phyloP scores from a whole-genome alignment of 2,888 invertebrate genomes.

The Zhuqinia jingwanae region DNA sequence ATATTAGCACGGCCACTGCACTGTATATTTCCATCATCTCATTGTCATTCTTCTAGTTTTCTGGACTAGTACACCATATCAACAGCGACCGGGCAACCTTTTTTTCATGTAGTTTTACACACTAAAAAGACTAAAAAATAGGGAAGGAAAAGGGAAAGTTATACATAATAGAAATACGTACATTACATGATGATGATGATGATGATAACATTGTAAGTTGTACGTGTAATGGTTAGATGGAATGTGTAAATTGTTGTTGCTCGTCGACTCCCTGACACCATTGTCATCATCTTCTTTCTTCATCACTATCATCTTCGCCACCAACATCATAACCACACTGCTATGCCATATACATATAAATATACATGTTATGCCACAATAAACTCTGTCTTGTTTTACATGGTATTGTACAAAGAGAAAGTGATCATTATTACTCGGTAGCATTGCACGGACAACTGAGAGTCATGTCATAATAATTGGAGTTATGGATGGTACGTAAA shows the following conservation, averaged over 20 bases:
- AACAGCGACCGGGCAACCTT: not conserved
- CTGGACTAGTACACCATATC: not conserved
- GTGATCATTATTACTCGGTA: constrained; percentile 19
- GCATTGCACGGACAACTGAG: not conserved
- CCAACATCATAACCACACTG: not conserved
- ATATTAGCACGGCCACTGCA: constrained; percentile 3
- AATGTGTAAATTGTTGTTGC: constrained; percentile 47
- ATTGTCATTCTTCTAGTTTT: not conserved
- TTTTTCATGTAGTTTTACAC: not conserved
- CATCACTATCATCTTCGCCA: no score
- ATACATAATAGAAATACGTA: constrained; percentile 8
- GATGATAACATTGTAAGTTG: constrained; percentile 25
- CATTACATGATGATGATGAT: constrained; percentile 12
- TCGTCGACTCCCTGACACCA: constrained; percentile 26
- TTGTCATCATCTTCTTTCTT: not conserved
- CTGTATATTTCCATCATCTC: constrained; percentile 1
- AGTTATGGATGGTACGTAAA: not conserved
- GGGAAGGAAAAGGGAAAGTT: not conserved
- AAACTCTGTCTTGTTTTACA: constrained; percentile 21
- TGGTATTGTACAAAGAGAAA: not conserved
- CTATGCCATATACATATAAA: no score
- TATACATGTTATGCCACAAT: not conserved
- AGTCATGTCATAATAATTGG: constrained; percentile 20
- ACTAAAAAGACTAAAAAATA: constrained; percentile 10
- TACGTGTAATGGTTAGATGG: constrained; percentile 29